Evolutionary conservation across 1,140 invertebrate genomes (phyloP), one percentile per base, ranked within the genome.

Genomic region (Drosophila sproati): DNA sequence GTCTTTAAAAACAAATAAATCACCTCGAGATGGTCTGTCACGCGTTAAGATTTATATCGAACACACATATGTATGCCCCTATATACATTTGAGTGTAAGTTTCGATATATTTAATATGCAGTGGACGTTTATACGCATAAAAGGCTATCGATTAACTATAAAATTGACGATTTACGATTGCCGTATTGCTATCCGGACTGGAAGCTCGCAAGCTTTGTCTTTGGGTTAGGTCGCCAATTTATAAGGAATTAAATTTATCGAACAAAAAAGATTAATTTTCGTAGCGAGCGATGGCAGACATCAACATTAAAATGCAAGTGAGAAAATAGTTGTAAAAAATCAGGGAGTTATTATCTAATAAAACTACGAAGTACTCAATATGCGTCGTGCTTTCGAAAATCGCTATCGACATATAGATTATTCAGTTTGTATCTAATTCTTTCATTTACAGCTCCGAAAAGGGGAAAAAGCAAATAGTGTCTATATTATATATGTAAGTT

Each of bases 1-100:
- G 85, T 89, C 78, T 90, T 89, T 85, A 90, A 89, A 89, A 85
- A 64, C 69, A 90, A 79, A 89, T 90, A 89, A 89, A 90, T 89
- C 85, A 89, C 77, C 68, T 74, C 43, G 48, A 71, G 37, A 73
- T 72, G 67, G 77, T 77, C 50, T 47, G 73, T 50, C 54, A 20
- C 31, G 48, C 47, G 51, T 77, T 69, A 31, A 73, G 32, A 66
- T 47, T 55, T 67, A 56, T 61, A 61, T 51, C 35, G 54, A 48
- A 50, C 35, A 52, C 71, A 54, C 32, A 48, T 29, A 47, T 55
- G 35, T 20, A 34, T 20, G 20, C 20, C 32, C 2, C 37, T 50
- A 56, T 6, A 45, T 56, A 56, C 4, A 48, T 6, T 28, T 60
- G 34, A 12, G 32, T 37, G 10, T 45, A 39, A 45, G 32, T 2